phyloP scores from a whole-genome alignment of 2,888 invertebrate genomes.

The Tachystola acroxantha region DNA sequence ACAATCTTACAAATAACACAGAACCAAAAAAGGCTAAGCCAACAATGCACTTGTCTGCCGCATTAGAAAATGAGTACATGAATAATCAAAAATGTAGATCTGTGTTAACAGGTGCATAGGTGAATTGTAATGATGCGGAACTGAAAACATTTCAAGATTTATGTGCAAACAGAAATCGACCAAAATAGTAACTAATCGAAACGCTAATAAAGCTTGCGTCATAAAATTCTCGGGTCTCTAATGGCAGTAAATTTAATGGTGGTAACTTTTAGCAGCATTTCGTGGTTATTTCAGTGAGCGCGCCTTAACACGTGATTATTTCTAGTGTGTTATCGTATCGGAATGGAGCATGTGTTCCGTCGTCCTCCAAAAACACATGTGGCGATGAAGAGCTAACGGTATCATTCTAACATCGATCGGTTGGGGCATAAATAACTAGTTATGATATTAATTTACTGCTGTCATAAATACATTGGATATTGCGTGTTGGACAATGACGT shows the following conservation, averaged over 20 bases:
- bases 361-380: conserved; percentile 10
- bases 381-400: conserved; percentile 7
- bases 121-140: no score
- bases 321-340: conserved; percentile 11
- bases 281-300: neutral
- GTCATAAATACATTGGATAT: no score
- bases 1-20: conserved; percentile 5
- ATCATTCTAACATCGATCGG: neutral
- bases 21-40: no score
- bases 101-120: no score
- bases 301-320: conserved; percentile 9
- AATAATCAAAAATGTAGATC: neutral
- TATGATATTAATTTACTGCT: no score
- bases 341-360: conserved; percentile 8
- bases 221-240: neutral
- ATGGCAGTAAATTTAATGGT: neutral
- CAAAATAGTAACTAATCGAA: neutral
- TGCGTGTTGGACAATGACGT: no score
- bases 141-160: no score
- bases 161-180: no score
- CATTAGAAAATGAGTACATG: neutral
- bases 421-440: no score
- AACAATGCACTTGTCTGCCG: no score
- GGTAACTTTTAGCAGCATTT: neutral
- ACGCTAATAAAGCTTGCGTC: neutral